These are phyloP conservation scores for Nemapogon koenigi DNA, from an alignment of 2,888 invertebrate genomes.

Conservation along the genomic window DNA sequence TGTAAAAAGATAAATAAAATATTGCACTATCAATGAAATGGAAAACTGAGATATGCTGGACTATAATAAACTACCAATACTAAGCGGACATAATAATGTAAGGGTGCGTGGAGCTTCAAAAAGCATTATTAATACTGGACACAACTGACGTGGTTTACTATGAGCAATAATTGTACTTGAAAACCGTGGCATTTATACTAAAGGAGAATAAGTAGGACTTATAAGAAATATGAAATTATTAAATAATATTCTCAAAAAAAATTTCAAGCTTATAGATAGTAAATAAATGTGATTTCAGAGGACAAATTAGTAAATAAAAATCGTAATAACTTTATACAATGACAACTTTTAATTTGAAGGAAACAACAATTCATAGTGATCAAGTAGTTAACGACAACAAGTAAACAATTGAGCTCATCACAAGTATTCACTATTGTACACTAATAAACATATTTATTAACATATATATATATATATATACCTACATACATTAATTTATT, in stretches of 20 bases:
- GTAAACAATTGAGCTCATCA: neutral
- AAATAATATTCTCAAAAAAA: neutral
- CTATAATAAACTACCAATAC: too few relatives aligned
- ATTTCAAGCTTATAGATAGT: neutral
- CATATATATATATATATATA: too few relatives aligned
- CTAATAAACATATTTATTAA: too few relatives aligned
- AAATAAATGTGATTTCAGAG: neutral
- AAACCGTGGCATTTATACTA: neutral
- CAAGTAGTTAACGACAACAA: slow-evolving; percentile 25
- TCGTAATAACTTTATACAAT: slow-evolving; percentile 31
- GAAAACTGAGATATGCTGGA: too few relatives aligned
- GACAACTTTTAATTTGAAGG: slow-evolving; percentile 51
- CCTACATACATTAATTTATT: too few relatives aligned
- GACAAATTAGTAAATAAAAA: slow-evolving; percentile 17
- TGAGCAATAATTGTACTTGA: too few relatives aligned
- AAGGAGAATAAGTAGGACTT: neutral
- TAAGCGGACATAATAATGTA: too few relatives aligned
- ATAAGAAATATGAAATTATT: neutral
- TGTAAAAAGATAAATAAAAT: too few relatives aligned
- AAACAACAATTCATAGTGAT: slow-evolving; percentile 35
- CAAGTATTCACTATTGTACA: neutral
- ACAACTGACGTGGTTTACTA: too few relatives aligned
- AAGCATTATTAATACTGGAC: too few relatives aligned
- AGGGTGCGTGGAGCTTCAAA: too few relatives aligned
- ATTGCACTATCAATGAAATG: too few relatives aligned